Percentiles rank a stretch among this genome's conserved stretches.
Conservation (phyloP, 2,797 vertebrate species). For the Rhinophrynus dorsalis region DNA sequence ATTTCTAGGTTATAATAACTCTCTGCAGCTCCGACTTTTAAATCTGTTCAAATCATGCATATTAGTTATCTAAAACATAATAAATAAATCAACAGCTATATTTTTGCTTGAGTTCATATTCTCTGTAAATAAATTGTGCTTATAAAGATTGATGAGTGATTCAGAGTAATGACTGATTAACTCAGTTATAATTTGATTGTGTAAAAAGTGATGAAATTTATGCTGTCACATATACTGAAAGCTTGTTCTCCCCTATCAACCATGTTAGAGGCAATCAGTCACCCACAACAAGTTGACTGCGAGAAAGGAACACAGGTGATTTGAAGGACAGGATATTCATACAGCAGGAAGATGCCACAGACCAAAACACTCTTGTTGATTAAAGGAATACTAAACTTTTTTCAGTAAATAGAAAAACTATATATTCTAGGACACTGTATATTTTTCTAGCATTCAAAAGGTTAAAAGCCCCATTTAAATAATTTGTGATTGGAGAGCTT, state of each 20-base stretch:
- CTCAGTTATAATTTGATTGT: slow-evolving; percentile 40
- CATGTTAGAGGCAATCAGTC: slow-evolving; percentile 39
- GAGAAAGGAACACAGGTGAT: slow-evolving; percentile 28
- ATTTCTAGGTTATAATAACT: too few relatives aligned
- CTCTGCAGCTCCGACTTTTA: too few relatives aligned
- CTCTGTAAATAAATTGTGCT: slow-evolving; percentile 39
- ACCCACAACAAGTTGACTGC: slow-evolving; percentile 34
- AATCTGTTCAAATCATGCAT: slow-evolving; percentile 6
- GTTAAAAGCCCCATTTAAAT: too few relatives aligned
- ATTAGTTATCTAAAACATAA: slow-evolving; percentile 52
- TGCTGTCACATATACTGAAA: slow-evolving; percentile 36
- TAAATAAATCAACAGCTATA: slow-evolving; percentile 52
- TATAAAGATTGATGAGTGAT: slow-evolving; percentile 43
- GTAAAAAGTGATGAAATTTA: slow-evolving; percentile 44
- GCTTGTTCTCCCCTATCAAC: slow-evolving; percentile 38
- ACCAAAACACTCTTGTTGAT: slow-evolving; percentile 23
- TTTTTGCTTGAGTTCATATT: background rate
- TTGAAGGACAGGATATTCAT: slow-evolving; percentile 35
- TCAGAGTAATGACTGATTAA: slow-evolving; percentile 43
- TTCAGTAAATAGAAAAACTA: too few relatives aligned
- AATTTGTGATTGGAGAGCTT: too few relatives aligned
- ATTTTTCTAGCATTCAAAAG: too few relatives aligned
- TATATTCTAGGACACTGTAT: too few relatives aligned
- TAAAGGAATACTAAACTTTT: too few relatives aligned
- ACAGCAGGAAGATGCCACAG: background rate